These are phyloP conservation scores for Eilema depressum DNA, from an alignment of 2,888 invertebrate species.

Conservation along the genomic window DNA sequence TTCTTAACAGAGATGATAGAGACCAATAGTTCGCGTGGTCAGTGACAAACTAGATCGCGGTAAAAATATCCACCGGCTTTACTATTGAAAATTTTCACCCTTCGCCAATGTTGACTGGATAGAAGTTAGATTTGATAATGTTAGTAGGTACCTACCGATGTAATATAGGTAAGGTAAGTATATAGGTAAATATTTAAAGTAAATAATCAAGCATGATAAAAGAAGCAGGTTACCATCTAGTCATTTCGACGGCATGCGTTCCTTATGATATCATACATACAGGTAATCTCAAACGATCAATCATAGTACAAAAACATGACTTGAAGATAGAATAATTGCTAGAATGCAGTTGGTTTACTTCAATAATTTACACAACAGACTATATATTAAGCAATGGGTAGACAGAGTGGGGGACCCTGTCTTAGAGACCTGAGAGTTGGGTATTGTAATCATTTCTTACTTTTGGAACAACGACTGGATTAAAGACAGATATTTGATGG, in stretches of 20 bases:
- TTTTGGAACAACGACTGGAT: not conserved
- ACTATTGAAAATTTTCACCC: too few species aligned
- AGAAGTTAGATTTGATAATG: too few species aligned
- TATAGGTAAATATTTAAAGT: too few species aligned
- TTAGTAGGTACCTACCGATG: too few species aligned
- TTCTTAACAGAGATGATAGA: too few species aligned
- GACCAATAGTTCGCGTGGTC: too few species aligned
- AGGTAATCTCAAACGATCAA: not conserved
- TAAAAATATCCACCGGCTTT: too few species aligned
- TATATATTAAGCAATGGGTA: not conserved
- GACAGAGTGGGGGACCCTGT: not conserved
- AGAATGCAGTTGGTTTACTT: not conserved
- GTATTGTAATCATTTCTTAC: not conserved
- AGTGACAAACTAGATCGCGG: too few species aligned
- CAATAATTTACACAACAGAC: not conserved
- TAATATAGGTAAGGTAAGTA: too few species aligned
- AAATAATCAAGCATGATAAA: too few species aligned
- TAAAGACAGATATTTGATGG: not conserved
- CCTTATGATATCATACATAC: not conserved
- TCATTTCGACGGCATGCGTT: not conserved
- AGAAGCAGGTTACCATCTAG: too few species aligned
- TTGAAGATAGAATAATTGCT: not conserved
- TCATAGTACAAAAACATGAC: not conserved
- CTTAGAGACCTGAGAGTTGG: not conserved
- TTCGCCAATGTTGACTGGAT: too few species aligned